A percentile compares a stretch with the other conserved stretches of the same genome.
phyloP scores from a whole-genome alignment of 2,797 vertebrate species.

The Periophthalmus magnuspinnatus region DNA sequence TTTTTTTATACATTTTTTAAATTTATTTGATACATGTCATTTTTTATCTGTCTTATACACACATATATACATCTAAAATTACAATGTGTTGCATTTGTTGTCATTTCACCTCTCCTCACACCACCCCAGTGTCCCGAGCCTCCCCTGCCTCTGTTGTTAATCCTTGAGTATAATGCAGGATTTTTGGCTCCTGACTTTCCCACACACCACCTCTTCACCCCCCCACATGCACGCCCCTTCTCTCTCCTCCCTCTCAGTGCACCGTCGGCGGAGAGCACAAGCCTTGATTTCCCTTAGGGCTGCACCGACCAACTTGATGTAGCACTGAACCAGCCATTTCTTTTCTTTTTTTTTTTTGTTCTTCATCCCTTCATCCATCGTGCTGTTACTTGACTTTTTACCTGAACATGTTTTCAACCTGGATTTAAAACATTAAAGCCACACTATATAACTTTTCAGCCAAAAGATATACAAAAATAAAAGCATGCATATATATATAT shows the following conservation, averaged over 20 bases:
- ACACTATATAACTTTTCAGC: no score
- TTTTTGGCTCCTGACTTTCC: slow-evolving; percentile 33
- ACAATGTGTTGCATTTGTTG: no score
- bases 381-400: slow-evolving; percentile 56
- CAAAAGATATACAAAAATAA: no score
- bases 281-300: slow-evolving; percentile 72
- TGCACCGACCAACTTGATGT: slow-evolving; percentile 36
- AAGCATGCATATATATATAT: no score
- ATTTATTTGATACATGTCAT: no score
- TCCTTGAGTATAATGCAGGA: slow-evolving; percentile 10
- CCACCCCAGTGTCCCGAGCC: no score
- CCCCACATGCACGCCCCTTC: neutral
- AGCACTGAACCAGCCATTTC: slow-evolving; percentile 35
- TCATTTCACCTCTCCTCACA: no score
- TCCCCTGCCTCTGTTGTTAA: no score
- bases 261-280: slow-evolving; percentile 46
- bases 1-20: no score
- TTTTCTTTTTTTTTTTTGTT: neutral
- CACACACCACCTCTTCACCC: neutral
- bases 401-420: slow-evolving; percentile 51
- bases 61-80: no score
- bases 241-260: slow-evolving; percentile 10
- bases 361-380: slow-evolving; percentile 16
- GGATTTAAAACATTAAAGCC: no score
- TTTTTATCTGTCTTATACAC: no score